Conservation (phyloP, 2,797 vertebrate species). For the Enteromius anoplus region DNA sequence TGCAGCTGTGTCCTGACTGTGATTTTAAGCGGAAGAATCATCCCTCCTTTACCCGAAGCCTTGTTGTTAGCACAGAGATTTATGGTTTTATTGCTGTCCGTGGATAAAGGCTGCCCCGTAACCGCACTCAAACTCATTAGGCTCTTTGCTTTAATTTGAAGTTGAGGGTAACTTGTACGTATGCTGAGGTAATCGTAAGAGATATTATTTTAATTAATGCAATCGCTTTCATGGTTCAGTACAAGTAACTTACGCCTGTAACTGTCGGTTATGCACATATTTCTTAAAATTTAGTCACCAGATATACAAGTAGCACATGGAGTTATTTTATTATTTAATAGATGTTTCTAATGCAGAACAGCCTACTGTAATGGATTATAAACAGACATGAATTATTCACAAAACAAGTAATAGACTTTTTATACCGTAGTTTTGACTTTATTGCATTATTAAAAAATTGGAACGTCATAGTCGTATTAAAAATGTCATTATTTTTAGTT, state of each 20-base stretch:
- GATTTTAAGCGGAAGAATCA: constrained; percentile 38
- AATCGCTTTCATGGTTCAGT: neutral
- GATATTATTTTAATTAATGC: neutral
- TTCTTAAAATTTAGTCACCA: neutral
- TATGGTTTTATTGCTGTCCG: constrained; percentile 48
- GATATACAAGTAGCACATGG: neutral
- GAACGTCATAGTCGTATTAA: neutral
- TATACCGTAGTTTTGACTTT: neutral
- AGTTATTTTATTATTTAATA: neutral
- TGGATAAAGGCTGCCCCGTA: constrained; percentile 38
- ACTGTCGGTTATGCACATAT: neutral
- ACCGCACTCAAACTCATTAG: constrained; percentile 37
- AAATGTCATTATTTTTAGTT: neutral
- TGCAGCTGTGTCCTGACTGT: constrained; percentile 27
- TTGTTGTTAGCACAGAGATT: constrained; percentile 31
- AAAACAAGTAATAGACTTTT: neutral
- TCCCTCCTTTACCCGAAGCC: constrained; percentile 12
- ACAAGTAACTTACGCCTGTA: neutral
- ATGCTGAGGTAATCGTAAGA: neutral
- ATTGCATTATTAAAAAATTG: neutral
- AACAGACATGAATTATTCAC: neutral
- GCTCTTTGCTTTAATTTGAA: constrained; percentile 21
- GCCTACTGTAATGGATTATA: neutral
- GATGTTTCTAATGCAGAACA: neutral
- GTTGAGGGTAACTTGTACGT: neutral